A percentile compares a stretch with the other conserved stretches of the same genome.
These are phyloP conservation scores for Kryptolebias marmoratus DNA, from an alignment of 2,113 vertebrate species.

Conservation along the genomic window DNA sequence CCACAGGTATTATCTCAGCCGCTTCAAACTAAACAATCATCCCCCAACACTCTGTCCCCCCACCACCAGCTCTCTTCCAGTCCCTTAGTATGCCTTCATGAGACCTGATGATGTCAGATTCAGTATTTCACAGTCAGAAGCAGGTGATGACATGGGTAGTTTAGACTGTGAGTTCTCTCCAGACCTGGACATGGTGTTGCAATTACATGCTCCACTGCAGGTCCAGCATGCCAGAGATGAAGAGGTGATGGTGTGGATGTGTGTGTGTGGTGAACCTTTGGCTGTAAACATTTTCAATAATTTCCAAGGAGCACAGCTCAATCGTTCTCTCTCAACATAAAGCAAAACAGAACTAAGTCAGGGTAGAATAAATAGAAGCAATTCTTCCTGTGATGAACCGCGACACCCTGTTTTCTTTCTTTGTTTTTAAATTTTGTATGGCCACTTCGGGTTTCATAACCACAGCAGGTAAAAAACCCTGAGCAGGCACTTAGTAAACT, in stretches of 20 bases:
- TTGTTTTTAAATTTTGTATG: conserved; percentile 45
- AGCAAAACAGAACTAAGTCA: conserved; percentile 49
- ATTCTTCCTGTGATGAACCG: too few species aligned
- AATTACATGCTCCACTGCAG: conserved; percentile 86
- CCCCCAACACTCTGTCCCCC: conserved; percentile 34
- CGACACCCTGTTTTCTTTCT: not conserved
- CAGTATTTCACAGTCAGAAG: conserved; percentile 86
- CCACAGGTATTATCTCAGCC: conserved; percentile 82
- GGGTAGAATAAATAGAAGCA: conserved; percentile 18
- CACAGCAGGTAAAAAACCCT: conserved; percentile 67
- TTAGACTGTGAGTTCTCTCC: conserved; percentile 89
- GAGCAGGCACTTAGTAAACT: conserved; percentile 51
- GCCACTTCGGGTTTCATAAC: conserved; percentile 76
- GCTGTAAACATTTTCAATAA: conserved; percentile 75
- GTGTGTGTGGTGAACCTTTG: conserved; percentile 44
- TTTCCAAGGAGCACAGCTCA: conserved; percentile 81
- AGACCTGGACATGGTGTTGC: conserved; percentile 87
- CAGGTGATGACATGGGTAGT: conserved; percentile 90
- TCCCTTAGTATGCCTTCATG: conserved; percentile 65
- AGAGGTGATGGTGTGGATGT: conserved; percentile 60
- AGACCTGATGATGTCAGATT: conserved; percentile 80
- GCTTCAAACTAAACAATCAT: conserved; percentile 50
- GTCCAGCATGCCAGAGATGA: conserved; percentile 77
- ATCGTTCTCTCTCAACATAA: conserved; percentile 66
- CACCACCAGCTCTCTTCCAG: conserved; percentile 17